Conservation (phyloP, 2,113 vertebrate genomes). For the Toxotes jaculatrix region DNA sequence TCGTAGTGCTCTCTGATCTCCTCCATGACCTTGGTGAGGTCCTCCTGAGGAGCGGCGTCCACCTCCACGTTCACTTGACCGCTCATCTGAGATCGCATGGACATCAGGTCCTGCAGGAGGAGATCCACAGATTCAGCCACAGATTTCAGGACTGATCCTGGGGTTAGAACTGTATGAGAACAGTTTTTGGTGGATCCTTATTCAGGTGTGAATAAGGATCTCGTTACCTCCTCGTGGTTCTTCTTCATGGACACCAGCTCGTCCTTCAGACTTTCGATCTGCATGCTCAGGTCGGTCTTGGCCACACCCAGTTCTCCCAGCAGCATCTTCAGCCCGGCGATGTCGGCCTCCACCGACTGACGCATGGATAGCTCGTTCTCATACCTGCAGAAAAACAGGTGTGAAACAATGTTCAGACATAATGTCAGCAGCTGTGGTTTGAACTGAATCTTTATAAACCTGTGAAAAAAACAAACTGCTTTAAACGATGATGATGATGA, state of each 20-base stretch:
- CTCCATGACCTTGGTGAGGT: conserved; percentile 64
- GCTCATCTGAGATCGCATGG: conserved; percentile 59
- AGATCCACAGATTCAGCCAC: background rate
- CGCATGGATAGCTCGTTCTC: conserved; percentile 87
- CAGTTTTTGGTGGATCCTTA: too few relatives aligned
- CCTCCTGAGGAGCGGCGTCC: conserved; percentile 65
- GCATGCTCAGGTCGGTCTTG: conserved; percentile 74
- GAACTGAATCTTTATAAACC: too few relatives aligned
- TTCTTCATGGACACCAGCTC: conserved; percentile 64
- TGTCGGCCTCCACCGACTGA: conserved; percentile 88
- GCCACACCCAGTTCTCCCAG: conserved; percentile 79
- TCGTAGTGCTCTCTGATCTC: conserved; percentile 86
- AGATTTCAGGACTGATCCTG: background rate
- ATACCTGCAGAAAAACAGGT: conserved; percentile 75
- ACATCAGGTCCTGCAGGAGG: conserved; percentile 62
- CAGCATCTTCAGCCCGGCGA: conserved; percentile 80
- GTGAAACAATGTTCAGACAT: too few relatives aligned
- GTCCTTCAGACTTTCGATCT: conserved; percentile 65
- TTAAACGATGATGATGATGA: too few relatives aligned
- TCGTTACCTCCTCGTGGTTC: conserved; percentile 62
- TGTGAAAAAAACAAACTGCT: too few relatives aligned
- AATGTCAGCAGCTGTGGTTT: too few relatives aligned
- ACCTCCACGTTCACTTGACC: conserved; percentile 83
- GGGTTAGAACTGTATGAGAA: too few relatives aligned
- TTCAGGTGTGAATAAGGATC: background rate